A percentile compares a stretch with the other conserved stretches of the same genome.
phyloP scores from a whole-genome alignment of 2,888 invertebrate genomes.

The Micropterix aruncella region DNA sequence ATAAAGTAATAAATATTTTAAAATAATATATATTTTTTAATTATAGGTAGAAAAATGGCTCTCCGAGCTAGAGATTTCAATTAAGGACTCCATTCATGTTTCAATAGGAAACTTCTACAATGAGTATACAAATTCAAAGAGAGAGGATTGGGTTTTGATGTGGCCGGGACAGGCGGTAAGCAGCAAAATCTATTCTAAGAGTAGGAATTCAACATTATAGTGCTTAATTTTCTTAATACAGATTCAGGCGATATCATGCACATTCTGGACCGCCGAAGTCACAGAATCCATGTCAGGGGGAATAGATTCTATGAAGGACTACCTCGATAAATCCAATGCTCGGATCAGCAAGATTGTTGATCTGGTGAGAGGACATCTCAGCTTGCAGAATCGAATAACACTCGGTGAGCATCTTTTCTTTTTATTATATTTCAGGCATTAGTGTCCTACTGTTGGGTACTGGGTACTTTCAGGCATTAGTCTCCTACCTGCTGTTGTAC shows the following conservation, averaged over 20 bases:
- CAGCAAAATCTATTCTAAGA: too few relatives aligned
- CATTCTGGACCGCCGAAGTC: constrained; percentile 86
- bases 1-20: not conserved
- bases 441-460: too few relatives aligned
- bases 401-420: constrained; percentile 39
- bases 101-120: constrained; percentile 55
- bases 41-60: constrained; percentile 81
- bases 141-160: constrained; percentile 70
- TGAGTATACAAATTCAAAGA: constrained; percentile 48
- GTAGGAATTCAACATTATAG: constrained; percentile 1
- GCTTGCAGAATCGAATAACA: constrained; percentile 76
- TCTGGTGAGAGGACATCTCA: constrained; percentile 75
- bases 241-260: constrained; percentile 70
- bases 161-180: constrained; percentile 86
- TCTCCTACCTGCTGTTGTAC: too few relatives aligned
- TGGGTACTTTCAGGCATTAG: too few relatives aligned
- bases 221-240: constrained; percentile 14
- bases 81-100: constrained; percentile 77
- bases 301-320: constrained; percentile 40
- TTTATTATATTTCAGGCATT: not conserved
- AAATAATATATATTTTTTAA: not conserved
- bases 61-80: constrained; percentile 68
- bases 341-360: constrained; percentile 76
- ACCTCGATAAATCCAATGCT: constrained; percentile 53
- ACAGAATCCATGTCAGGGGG: constrained; percentile 56